Conservation (phyloP, 2,797 vertebrate genomes). For the Cuculus canorus region DNA sequence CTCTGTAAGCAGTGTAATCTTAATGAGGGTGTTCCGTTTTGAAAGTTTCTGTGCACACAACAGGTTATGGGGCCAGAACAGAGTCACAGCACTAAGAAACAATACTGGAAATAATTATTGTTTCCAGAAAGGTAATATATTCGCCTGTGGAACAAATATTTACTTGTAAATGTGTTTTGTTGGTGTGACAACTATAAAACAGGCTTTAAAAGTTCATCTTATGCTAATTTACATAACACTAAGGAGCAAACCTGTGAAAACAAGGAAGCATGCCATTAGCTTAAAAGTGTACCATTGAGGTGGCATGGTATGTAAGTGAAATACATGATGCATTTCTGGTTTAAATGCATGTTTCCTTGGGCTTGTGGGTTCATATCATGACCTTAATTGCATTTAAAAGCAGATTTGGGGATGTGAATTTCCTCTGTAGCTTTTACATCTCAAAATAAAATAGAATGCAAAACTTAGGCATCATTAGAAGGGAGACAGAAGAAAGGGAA, state of each 20-base stretch:
- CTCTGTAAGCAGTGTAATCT: neutral
- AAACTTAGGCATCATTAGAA: slow-evolving; percentile 54
- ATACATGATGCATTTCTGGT: neutral
- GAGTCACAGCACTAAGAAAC: neutral
- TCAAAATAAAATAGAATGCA: slow-evolving; percentile 36
- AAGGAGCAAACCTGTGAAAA: neutral
- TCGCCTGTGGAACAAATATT: neutral
- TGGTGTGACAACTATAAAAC: slow-evolving; percentile 18
- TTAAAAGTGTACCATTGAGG: neutral
- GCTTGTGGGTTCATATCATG: neutral
- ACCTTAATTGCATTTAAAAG: slow-evolving; percentile 21
- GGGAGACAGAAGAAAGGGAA: slow-evolving; percentile 22
- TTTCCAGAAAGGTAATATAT: slow-evolving; percentile 20
- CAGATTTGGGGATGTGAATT: neutral
- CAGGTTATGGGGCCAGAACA: neutral
- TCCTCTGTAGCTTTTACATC: neutral
- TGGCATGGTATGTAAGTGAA: neutral
- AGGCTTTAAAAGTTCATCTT: neutral
- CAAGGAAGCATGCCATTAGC: neutral
- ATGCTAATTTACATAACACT: slow-evolving; percentile 39
- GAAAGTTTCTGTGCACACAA: neutral
- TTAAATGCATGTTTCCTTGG: neutral
- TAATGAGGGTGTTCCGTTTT: neutral
- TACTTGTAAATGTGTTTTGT: slow-evolving; percentile 25
- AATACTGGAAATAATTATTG: neutral